These are phyloP conservation scores for Metalampra italica DNA, from an alignment of 2,888 invertebrate genomes.

Conservation along the genomic window DNA sequence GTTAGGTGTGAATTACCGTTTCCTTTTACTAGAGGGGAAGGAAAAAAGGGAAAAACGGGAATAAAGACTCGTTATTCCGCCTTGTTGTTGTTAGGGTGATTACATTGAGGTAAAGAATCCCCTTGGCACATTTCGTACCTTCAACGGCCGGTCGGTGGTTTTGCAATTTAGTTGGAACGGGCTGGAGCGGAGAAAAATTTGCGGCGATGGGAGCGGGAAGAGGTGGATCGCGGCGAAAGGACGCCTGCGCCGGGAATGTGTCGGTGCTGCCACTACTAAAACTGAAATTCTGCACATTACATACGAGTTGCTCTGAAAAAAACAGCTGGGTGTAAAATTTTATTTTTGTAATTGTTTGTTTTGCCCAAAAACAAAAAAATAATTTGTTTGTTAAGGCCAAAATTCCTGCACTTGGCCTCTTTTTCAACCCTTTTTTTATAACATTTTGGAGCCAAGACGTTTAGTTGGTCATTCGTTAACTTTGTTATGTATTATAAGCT, in stretches of 20 bases:
- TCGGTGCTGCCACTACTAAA: not conserved
- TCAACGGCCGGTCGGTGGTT: conserved; percentile 57
- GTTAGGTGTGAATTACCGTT: conserved; percentile 50
- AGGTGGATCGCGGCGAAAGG: conserved; percentile 17
- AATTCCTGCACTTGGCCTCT: too few relatives aligned
- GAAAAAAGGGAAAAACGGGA: conserved; percentile 22
- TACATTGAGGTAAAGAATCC: conserved; percentile 55
- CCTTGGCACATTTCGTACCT: conserved; percentile 53
- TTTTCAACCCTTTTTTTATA: too few relatives aligned
- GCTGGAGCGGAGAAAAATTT: conserved; percentile 66
- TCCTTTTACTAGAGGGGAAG: conserved; percentile 1
- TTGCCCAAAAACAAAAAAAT: too few relatives aligned
- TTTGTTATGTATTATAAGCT: too few relatives aligned
- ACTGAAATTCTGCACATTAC: too few relatives aligned
- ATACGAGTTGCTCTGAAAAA: too few relatives aligned
- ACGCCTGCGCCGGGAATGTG: not conserved
- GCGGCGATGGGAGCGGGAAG: conserved; percentile 35
- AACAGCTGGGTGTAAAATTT: too few relatives aligned
- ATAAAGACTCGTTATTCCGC: conserved; percentile 53
- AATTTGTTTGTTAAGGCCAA: too few relatives aligned
- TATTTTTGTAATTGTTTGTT: too few relatives aligned
- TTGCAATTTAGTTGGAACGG: conserved; percentile 66
- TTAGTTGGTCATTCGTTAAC: too few relatives aligned
- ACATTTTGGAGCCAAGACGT: too few relatives aligned
- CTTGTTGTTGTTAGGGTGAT: conserved; percentile 62